Percentiles rank a stretch among this genome's conserved stretches.
These are phyloP conservation scores for Pseudorasbora parva DNA, from an alignment of 2,113 vertebrate species.

Conservation along the genomic window DNA sequence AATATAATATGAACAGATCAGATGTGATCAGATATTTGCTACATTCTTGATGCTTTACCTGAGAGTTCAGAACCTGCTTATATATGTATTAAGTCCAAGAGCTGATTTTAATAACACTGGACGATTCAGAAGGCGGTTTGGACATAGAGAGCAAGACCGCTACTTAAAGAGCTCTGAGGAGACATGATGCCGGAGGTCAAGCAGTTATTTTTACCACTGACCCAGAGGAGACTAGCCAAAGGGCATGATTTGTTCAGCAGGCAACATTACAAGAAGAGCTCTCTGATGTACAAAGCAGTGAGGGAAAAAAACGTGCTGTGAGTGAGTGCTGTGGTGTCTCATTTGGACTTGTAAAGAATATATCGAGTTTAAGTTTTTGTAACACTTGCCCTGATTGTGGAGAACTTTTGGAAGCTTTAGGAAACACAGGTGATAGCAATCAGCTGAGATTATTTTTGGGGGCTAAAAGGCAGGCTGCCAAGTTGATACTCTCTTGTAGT, in stretches of 20 bases:
- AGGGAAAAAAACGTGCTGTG: neutral
- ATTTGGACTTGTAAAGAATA: slow-evolving; percentile 19
- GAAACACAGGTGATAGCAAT: slow-evolving; percentile 40
- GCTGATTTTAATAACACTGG: slow-evolving; percentile 6
- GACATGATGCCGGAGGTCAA: slow-evolving; percentile 37
- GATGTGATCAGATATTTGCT: neutral
- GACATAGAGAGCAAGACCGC: slow-evolving; percentile 27
- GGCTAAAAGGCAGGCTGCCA: slow-evolving; percentile 27
- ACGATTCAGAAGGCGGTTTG: slow-evolving; percentile 23
- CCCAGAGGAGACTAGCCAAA: slow-evolving; percentile 43
- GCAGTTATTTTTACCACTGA: slow-evolving; percentile 48
- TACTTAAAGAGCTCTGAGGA: slow-evolving; percentile 38
- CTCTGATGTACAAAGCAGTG: slow-evolving; percentile 18
- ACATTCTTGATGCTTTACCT: slow-evolving; percentile 1
- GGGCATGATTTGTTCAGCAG: slow-evolving; percentile 53
- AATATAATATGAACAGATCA: neutral
- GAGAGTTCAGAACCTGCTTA: neutral
- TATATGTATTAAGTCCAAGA: neutral
- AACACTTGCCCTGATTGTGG: slow-evolving; percentile 28
- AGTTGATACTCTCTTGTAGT: slow-evolving; percentile 34
- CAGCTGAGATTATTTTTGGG: slow-evolving; percentile 41
- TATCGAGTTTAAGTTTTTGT: slow-evolving; percentile 21
- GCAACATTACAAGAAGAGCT: slow-evolving; percentile 34
- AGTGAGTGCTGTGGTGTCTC: slow-evolving; percentile 4
- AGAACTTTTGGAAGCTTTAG: slow-evolving; percentile 8